Evolutionary conservation across 2,797 vertebrate genomes (phyloP), one percentile per base, ranked within the genome.

Genomic region (Microctenopoma lineatum): DNA sequence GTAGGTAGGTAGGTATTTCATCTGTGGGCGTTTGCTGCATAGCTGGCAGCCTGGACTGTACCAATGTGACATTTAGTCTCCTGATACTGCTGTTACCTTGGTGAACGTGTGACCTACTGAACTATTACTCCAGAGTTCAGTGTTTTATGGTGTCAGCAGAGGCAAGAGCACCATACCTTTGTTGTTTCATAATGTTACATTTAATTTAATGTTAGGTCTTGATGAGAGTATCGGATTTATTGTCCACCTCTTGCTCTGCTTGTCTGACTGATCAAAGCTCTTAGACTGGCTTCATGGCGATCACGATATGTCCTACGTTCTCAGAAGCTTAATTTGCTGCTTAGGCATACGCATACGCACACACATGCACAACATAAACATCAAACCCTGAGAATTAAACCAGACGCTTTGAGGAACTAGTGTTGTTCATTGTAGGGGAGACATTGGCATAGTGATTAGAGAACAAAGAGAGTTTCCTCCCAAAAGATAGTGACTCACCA

Each of bases 401-500:
- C 1, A 12, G 13, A 15, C 10, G 15, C 7, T 67, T 4, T 61
- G 15, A 16, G 29, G 7, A 36, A 51, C 15, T 5, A 6, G 42
- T 41, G 39, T 1, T 21, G 16, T 66, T 71, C 0, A 9, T 47
- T 61, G 69, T 36, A 14, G 25, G 16, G 21, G 0, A 21, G 3
- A 42, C n/a, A 10, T 50, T 50, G 12, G 21, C 45, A 41, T 45
- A 53, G 26, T 46, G 34, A 38, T 4, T 12, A 16, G 18, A 42
- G 58, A 67, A 66, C 63, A 66, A 60, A 72, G 18, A n/a, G 0
- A 0, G 36, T 48, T 69, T 50, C 34, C 13, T 51, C 53, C 79
- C 57, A 15, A 7, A 57, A 59, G 7, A 56, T 68, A 63, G 26
- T 73, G 70, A 76, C 66, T 81, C 51, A 65, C 25, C 66, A 70